phyloP scores from a whole-genome alignment of 2,797 vertebrate genomes.

The Crocidura indochinensis region DNA sequence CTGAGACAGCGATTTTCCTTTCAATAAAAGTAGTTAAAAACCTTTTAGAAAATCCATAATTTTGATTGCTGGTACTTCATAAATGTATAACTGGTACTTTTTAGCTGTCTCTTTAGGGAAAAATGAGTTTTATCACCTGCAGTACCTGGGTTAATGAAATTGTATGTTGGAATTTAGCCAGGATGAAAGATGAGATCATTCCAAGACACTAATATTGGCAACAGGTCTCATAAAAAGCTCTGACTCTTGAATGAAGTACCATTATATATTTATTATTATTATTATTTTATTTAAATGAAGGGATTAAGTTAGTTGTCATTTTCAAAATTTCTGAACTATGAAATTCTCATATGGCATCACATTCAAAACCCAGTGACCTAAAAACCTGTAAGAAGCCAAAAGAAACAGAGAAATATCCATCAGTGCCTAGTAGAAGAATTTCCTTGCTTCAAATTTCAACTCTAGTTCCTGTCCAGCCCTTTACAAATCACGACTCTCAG shows the following conservation, averaged over 20 bases:
- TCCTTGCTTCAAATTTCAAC: constrained; percentile 90
- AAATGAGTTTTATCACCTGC: constrained; percentile 95
- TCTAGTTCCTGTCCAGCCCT: constrained; percentile 89
- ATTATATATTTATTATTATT: constrained; percentile 79
- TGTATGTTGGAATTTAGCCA: constrained; percentile 93
- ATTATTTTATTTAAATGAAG: constrained; percentile 81
- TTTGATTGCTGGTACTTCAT: constrained; percentile 95
- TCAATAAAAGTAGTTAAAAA: constrained; percentile 95
- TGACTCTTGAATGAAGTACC: constrained; percentile 87
- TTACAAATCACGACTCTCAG: constrained; percentile 90
- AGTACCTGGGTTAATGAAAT: constrained; percentile 94
- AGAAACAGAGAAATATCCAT: constrained; percentile 90
- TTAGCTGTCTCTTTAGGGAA: constrained; percentile 95
- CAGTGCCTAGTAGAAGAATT: constrained; percentile 90
- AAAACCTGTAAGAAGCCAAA: constrained; percentile 87
- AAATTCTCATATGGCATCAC: constrained; percentile 84
- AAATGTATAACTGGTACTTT: constrained; percentile 95
- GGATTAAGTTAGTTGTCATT: constrained; percentile 84
- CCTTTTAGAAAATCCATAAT: constrained; percentile 95
- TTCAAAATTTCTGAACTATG: constrained; percentile 85
- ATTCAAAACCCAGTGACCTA: constrained; percentile 88
- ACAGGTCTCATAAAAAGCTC: constrained; percentile 92
- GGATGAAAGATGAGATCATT: constrained; percentile 93
- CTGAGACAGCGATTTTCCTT: constrained; percentile 94
- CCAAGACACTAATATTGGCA: constrained; percentile 91